A percentile compares a stretch with the other conserved stretches of the same genome.
Conservation (phyloP, 2,888 invertebrate genomes). For the Sarcophaga carnaria region DNA sequence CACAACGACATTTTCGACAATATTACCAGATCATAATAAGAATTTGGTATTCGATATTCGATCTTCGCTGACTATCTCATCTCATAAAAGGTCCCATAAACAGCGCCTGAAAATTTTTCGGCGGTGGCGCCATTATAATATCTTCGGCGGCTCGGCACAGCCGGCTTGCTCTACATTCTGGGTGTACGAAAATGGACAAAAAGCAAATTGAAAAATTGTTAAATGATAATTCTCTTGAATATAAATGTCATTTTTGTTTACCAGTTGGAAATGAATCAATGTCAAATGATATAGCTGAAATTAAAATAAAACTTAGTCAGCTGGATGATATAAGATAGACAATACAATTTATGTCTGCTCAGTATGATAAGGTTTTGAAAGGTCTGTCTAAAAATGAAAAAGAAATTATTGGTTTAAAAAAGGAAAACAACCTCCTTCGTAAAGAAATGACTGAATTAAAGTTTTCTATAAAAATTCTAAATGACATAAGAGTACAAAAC, state of each 20-base stretch:
- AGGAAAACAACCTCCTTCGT: slow-evolving; percentile 12
- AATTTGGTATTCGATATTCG: too few relatives aligned
- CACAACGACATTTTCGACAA: too few relatives aligned
- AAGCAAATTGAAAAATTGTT: slow-evolving; percentile 1
- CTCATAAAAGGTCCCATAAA: too few relatives aligned
- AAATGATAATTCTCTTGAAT: slow-evolving; percentile 8
- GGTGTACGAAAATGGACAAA: slow-evolving; percentile 1
- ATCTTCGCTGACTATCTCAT: too few relatives aligned
- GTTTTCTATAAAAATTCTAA: slow-evolving; percentile 7
- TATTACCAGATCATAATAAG: too few relatives aligned
- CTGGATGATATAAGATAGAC: slow-evolving; percentile 25
- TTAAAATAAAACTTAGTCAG: slow-evolving; percentile 3
- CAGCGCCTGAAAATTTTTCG: too few relatives aligned
- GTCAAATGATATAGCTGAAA: slow-evolving; percentile 12
- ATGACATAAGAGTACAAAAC: background rate
- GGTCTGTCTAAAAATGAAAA: slow-evolving; percentile 10
- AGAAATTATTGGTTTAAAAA: slow-evolving; percentile 1
- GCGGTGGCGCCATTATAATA: too few relatives aligned
- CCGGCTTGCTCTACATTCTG: background rate
- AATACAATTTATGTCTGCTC: slow-evolving; percentile 24
- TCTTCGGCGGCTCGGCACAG: too few relatives aligned
- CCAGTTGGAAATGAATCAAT: background rate
- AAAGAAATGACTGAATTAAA: slow-evolving; percentile 3
- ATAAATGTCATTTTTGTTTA: slow-evolving; percentile 20
- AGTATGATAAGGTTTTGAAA: slow-evolving; percentile 30